Evolutionary conservation across 1,140 invertebrate species (phyloP).

Genomic region (Drepana arcuata): DNA sequence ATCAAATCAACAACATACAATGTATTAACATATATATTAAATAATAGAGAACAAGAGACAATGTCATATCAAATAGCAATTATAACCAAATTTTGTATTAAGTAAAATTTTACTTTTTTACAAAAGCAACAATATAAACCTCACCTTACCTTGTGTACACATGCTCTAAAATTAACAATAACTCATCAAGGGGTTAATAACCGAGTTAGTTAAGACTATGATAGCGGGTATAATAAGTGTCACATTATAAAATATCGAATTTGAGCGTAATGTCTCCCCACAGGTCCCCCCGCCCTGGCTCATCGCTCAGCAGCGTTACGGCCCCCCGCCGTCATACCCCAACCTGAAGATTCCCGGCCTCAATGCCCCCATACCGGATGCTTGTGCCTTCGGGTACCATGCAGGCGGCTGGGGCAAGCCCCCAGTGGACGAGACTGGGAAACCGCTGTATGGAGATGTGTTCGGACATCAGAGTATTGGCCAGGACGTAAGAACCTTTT

Average conservation of each 20-base stretch:
- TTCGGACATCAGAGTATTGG: conserved; percentile 85
- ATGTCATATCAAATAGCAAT: no score
- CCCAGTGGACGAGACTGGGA: conserved; percentile 98
- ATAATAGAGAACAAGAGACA: no score
- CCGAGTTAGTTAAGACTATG: no score
- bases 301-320: conserved; percentile 99
- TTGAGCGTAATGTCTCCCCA: not conserved
- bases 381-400: conserved; percentile 98
- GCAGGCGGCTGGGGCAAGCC: conserved; percentile 99
- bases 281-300: conserved; percentile 97
- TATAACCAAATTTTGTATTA: no score
- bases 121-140: no score
- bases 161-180: no score
- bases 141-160: no score
- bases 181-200: no score
- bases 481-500: conserved; percentile 71
- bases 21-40: no score
- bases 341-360: conserved; percentile 97
- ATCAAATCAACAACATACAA: no score
- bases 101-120: not conserved
- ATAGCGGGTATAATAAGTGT: no score
- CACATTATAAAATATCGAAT: no score
- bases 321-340: conserved; percentile 98
- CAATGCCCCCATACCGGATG: conserved; percentile 95
- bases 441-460: conserved; percentile 98